These are phyloP conservation scores for Heliconius charithonia DNA, from an alignment of 2,888 invertebrate species.

Conservation along the genomic window DNA sequence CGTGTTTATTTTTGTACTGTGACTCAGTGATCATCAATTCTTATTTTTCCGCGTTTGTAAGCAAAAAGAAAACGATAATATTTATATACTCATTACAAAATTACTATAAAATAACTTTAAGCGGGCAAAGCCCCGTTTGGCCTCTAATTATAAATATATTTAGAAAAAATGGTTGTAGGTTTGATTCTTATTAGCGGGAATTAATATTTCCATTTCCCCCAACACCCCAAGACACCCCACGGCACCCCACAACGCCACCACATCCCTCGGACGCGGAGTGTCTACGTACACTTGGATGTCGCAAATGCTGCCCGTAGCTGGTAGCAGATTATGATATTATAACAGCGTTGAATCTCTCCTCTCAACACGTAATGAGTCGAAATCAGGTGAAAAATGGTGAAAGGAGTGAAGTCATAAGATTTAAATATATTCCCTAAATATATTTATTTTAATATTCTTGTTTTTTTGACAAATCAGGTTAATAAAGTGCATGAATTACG, in stretches of 20 bases:
- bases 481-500: slow-evolving; percentile 20
- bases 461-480: slow-evolving; percentile 3
- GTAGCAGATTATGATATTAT: slow-evolving; percentile 57
- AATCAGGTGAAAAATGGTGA: too few relatives aligned
- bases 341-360: too few relatives aligned
- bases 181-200: too few relatives aligned
- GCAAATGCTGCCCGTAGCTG: slow-evolving; percentile 78
- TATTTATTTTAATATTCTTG: slow-evolving; percentile 6
- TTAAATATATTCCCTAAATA: not conserved
- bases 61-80: not conserved
- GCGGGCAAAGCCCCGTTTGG: too few relatives aligned
- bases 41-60: not conserved
- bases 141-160: too few relatives aligned
- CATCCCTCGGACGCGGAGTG: slow-evolving; percentile 31
- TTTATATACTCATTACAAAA: too few relatives aligned
- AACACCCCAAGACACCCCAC: too few relatives aligned
- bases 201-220: too few relatives aligned
- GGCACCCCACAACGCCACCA: slow-evolving; percentile 18
- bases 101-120: too few relatives aligned
- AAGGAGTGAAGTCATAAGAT: too few relatives aligned
- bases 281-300: slow-evolving; percentile 62
- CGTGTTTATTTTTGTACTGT: not conserved
- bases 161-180: too few relatives aligned
- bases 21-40: not conserved
- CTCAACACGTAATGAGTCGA: too few relatives aligned